phyloP scores from a whole-genome alignment of 2,113 vertebrate species.

The Tautogolabrus adspersus region DNA sequence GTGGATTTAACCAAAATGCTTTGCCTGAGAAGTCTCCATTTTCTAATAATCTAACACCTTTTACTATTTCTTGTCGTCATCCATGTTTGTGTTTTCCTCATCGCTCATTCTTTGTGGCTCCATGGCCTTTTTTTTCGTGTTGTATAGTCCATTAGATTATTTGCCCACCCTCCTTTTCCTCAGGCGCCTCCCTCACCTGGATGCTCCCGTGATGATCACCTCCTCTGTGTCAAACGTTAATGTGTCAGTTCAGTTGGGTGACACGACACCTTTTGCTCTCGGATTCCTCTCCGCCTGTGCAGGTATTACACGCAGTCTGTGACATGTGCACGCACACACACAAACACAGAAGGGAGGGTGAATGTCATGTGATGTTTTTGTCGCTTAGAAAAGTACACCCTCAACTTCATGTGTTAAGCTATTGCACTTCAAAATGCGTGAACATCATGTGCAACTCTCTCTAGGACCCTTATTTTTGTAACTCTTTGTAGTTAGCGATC shows the following conservation, averaged over 20 bases:
- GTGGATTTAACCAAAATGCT: not conserved
- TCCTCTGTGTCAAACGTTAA: constrained; percentile 92
- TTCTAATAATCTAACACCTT: constrained; percentile 20
- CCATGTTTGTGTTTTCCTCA: constrained; percentile 43
- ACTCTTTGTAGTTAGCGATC: not conserved
- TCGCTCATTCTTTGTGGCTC: constrained; percentile 38
- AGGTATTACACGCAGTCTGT: constrained; percentile 77
- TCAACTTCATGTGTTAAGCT: not conserved
- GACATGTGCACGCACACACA: not conserved
- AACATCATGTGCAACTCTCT: not conserved
- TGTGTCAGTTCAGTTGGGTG: constrained; percentile 92
- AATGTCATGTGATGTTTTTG: constrained; percentile 13
- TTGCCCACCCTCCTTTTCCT: constrained; percentile 69
- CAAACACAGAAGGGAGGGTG: not conserved
- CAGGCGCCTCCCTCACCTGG: constrained; percentile 90
- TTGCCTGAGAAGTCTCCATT: not conserved
- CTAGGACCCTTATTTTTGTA: not conserved
- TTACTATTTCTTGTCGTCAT: constrained; percentile 42
- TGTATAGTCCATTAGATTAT: constrained; percentile 75
- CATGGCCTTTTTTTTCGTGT: constrained; percentile 17
- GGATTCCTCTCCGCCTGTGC: constrained; percentile 91
- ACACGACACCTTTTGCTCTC: constrained; percentile 94
- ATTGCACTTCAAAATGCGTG: not conserved
- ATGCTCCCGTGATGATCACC: constrained; percentile 90
- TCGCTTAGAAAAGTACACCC: constrained; percentile 19